Evolutionary conservation across 92 coral and sea anemone genomes (phyloP).

Genomic region (Phenganax stokvisi): DNA sequence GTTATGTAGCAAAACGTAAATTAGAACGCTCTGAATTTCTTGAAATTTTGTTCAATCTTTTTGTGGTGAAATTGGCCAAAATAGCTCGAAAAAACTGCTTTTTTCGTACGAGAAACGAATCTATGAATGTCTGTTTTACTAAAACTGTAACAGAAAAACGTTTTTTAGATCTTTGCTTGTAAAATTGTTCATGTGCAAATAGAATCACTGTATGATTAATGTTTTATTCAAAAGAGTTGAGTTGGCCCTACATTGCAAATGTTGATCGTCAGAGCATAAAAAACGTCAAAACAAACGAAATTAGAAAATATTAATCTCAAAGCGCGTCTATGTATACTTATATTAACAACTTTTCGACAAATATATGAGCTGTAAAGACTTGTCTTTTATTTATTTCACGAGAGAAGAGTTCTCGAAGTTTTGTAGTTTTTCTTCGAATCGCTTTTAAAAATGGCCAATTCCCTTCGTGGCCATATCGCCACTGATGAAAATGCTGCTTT

Average conservation of each 20-base stretch:
- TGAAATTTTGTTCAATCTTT: no score
- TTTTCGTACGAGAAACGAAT: no score
- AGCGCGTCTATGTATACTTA: background rate
- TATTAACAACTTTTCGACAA: no score
- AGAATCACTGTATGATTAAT: background rate
- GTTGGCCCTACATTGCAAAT: background rate
- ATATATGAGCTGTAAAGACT: background rate
- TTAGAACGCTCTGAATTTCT: no score
- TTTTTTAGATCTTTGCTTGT: no score
- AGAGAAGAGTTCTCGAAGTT: background rate
- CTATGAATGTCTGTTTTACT: no score
- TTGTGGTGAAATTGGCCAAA: no score
- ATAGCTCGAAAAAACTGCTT: no score
- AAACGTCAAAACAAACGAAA: conserved; percentile 18
- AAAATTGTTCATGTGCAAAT: background rate
- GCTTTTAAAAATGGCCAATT: background rate
- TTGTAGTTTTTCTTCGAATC: background rate
- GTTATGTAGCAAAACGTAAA: no score
- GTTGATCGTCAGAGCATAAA: conserved; percentile 5
- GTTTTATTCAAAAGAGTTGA: background rate
- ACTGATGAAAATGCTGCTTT: conserved; percentile 72
- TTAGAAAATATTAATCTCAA: conserved; percentile 6
- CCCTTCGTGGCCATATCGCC: background rate
- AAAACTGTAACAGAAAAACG: no score
- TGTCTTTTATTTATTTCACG: background rate